A percentile compares a stretch with the other conserved stretches of the same genome.
Evolutionary conservation across 1,140 invertebrate genomes (phyloP).

Genomic region (Paraescarpia echinospica): DNA sequence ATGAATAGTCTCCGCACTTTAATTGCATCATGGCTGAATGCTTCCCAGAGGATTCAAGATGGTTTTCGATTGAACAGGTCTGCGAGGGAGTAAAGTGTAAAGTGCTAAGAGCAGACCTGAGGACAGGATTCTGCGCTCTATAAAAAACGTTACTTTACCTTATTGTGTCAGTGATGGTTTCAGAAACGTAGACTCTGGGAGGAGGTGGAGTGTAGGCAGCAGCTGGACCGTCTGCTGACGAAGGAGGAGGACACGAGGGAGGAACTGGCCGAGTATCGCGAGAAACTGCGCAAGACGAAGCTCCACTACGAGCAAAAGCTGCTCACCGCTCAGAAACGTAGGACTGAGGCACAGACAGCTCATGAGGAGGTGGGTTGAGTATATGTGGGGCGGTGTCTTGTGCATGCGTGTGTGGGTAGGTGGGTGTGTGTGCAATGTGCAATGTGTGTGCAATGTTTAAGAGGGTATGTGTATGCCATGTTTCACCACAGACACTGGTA

Average conservation of each 20-base stretch:
- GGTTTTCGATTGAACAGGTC: too few species aligned
- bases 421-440: background rate
- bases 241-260: background rate
- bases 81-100: too few species aligned
- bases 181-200: background rate
- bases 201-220: background rate
- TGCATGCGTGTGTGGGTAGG: background rate
- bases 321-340: background rate
- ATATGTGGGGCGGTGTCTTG: background rate
- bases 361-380: background rate
- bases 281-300: background rate
- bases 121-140: too few species aligned
- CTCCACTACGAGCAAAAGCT: background rate
- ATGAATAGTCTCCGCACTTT: too few species aligned
- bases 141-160: too few species aligned
- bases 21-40: too few species aligned
- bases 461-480: too few species aligned
- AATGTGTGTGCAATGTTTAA: too few species aligned
- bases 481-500: too few species aligned
- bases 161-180: too few species aligned
- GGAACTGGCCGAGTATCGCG: background rate
- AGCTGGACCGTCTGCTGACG: background rate
- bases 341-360: background rate
- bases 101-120: too few species aligned
- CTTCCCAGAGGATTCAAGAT: too few species aligned